Conservation (phyloP, 2,113 vertebrate species). For the Apteryx mantelli region DNA sequence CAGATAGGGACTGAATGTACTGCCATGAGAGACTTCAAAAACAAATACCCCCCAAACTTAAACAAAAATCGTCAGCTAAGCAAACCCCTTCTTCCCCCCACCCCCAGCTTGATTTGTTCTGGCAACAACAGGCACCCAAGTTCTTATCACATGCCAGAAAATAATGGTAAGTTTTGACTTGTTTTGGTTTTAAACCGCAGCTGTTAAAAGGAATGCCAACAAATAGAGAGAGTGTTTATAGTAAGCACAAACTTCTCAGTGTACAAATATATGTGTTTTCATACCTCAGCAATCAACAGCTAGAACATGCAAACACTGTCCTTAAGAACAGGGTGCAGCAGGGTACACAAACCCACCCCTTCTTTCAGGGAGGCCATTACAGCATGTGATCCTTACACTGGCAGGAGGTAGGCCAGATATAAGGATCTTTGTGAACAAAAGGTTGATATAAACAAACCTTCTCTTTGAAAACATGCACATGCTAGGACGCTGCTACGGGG, state of each 20-base stretch:
- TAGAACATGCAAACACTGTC: background rate
- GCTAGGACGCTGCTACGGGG: background rate
- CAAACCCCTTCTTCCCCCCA: background rate
- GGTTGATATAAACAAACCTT: constrained; percentile 39
- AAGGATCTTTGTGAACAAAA: constrained; percentile 34
- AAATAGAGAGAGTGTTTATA: constrained; percentile 45
- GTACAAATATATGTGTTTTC: constrained; percentile 28
- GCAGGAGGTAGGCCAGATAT: background rate
- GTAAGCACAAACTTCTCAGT: constrained; percentile 37
- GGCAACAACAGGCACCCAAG: constrained; percentile 25
- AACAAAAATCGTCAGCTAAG: constrained; percentile 62
- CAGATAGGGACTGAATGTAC: constrained; percentile 62
- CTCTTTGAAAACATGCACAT: background rate
- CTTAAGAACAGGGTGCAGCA: background rate
- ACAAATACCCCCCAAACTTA: constrained; percentile 39
- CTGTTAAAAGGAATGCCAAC: constrained; percentile 44
- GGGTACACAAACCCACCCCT: background rate
- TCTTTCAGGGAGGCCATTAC: background rate
- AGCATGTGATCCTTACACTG: background rate
- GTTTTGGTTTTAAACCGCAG: background rate
- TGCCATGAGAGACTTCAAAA: constrained; percentile 52
- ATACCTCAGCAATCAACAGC: background rate
- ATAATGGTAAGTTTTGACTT: constrained; percentile 49
- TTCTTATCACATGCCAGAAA: constrained; percentile 46
- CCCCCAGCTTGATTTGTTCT: constrained; percentile 48